These are phyloP conservation scores for Hipparchia sbordonii DNA, from an alignment of 2,888 invertebrate species.

Conservation along the genomic window DNA sequence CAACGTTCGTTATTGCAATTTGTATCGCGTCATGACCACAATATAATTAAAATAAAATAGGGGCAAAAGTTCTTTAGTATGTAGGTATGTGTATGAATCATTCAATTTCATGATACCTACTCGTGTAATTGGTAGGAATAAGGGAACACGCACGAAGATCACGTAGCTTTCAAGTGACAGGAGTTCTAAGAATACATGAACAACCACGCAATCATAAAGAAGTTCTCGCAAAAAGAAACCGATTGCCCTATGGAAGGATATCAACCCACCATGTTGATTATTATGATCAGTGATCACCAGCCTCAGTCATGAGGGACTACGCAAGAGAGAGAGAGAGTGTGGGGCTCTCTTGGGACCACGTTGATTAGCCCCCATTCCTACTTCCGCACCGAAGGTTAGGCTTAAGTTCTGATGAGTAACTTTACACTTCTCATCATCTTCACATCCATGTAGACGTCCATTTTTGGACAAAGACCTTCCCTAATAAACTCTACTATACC, in stretches of 20 bases:
- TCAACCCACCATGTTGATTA: no score
- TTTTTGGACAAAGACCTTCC: no score
- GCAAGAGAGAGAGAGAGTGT: no score
- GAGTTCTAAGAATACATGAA: background rate
- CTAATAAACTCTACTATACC: no score
- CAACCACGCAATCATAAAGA: background rate
- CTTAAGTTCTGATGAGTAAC: no score
- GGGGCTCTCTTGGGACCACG: no score
- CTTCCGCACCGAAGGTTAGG: no score
- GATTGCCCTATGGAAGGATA: background rate
- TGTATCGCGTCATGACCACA: background rate
- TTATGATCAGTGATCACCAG: no score
- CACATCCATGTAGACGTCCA: no score
- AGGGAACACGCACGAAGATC: background rate
- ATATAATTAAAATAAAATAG: background rate
- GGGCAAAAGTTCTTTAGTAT: background rate
- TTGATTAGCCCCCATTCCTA: no score
- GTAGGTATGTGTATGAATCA: background rate
- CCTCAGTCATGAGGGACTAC: no score
- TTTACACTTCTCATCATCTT: no score
- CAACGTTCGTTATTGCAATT: background rate
- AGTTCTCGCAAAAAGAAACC: background rate
- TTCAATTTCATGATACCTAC: background rate
- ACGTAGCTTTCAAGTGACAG: background rate
- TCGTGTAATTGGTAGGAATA: background rate